A percentile compares a stretch with the other conserved stretches of the same genome.
Evolutionary conservation across 2,888 invertebrate genomes (phyloP).

Genomic region (Busseola fusca): DNA sequence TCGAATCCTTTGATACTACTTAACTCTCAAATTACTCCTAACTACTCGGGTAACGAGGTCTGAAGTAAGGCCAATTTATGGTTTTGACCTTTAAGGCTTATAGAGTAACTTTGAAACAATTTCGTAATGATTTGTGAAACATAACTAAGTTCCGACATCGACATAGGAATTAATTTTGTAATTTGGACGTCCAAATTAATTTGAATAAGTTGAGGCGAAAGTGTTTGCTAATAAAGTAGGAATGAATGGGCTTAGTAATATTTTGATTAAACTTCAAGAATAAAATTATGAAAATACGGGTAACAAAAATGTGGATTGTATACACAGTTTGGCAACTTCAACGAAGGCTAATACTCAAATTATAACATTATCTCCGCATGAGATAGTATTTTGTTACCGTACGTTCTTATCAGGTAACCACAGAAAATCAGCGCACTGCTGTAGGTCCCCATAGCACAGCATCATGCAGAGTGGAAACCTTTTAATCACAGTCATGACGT

Average conservation of each 20-base stretch:
- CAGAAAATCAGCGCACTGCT: too few relatives aligned
- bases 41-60: not conserved
- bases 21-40: constrained; percentile 3
- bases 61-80: constrained; percentile 25
- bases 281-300: not conserved
- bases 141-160: constrained; percentile 18
- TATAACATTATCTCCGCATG: not conserved
- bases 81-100: constrained; percentile 9
- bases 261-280: constrained; percentile 1
- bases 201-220: constrained; percentile 11
- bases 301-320: not conserved
- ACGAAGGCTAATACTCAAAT: not conserved
- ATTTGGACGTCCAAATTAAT: constrained; percentile 31
- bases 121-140: constrained; percentile 40
- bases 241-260: constrained; percentile 1
- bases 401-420: too few relatives aligned
- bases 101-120: constrained; percentile 26
- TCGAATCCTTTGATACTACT: not conserved
- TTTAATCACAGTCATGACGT: too few relatives aligned
- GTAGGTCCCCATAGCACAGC: too few relatives aligned
- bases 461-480: too few relatives aligned
- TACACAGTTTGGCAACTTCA: not conserved
- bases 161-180: constrained; percentile 24
- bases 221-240: constrained; percentile 17
- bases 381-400: too few relatives aligned